Base-by-base conservation (phyloP, 1,140 invertebrate species). In the Anthonomus grandis region DNA sequence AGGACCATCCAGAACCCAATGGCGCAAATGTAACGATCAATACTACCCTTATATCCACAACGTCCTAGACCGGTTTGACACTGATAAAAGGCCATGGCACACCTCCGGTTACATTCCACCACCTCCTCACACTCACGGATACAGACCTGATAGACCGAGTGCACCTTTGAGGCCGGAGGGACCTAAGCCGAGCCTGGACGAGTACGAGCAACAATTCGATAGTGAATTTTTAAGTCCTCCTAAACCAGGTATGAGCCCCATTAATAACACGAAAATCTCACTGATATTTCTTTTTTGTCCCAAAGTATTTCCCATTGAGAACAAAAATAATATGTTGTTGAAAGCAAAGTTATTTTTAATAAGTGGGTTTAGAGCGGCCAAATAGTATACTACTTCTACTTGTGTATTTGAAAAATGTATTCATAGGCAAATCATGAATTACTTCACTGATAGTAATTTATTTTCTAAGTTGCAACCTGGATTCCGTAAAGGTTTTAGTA, bases 21-120 rank as follows among this genome's bases (percentile, higher is more conserved):
- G 88, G 88, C 76, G 89, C 18, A 89, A 89, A 17, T 91, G 89
- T 67, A 90, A 84, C 64, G 88, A 91, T 58, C 80, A 83, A 24
- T 90, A 91, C 67, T 88, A 81, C 64, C 87, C 88, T 0, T 41
- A 13, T 12, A 62, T 66, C 23, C 70, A 51, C 63, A 71, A 52
- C 57, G 57, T 41, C 24, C 41, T 38, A 37, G 61, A 57, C 55
- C 52, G 54, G 22, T 56, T 59, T 46, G 59, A 65, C 41, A n/a
- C 41, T 41, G 38, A 18, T 3, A 60, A 56, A 50, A 46, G 15
- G 21, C 52, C 52, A 5, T 46, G 42, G 44, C 34, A 46, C 12
- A 21, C 18, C 5, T 47, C 52, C 2, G 47, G 39, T 22, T 45
- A 52, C 18, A 12, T 50, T n/a, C 60, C 55, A 15, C 51, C 49